Conservation (phyloP, 1,140 invertebrate genomes). For the Lepidurus apus region DNA sequence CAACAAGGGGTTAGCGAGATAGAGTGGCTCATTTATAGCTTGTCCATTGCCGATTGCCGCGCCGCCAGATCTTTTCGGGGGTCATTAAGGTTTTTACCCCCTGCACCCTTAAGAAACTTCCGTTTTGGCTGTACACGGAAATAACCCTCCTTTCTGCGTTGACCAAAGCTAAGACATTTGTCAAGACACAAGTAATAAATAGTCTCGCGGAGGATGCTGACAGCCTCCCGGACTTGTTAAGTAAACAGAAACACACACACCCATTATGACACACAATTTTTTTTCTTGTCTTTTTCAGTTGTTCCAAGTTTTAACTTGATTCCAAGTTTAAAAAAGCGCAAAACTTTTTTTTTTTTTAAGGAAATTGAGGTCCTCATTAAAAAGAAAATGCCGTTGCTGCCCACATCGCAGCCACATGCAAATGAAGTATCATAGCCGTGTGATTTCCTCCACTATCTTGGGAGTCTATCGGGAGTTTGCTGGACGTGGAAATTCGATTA, state of each 20-base stretch:
- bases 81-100: not conserved
- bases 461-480: not conserved
- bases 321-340: not conserved
- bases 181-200: no score
- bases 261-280: no score
- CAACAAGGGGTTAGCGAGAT: no score
- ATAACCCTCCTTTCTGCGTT: no score
- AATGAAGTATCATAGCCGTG: not conserved
- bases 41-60: not conserved
- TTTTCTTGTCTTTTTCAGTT: not conserved
- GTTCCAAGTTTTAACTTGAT: not conserved
- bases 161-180: no score
- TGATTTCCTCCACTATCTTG: not conserved
- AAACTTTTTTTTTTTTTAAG: no score
- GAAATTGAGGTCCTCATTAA: no score
- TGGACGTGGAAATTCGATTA: conserved; percentile 10
- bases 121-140: no score
- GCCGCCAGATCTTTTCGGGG: not conserved
- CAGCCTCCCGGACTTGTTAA: no score
- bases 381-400: no score
- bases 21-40: not conserved
- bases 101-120: not conserved
- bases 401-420: not conserved
- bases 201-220: no score
- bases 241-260: no score